Percentiles rank a stretch among this genome's conserved stretches.
These are phyloP conservation scores for Cyprinodon tularosa DNA, from an alignment of 2,113 vertebrate species.

Conservation along the genomic window DNA sequence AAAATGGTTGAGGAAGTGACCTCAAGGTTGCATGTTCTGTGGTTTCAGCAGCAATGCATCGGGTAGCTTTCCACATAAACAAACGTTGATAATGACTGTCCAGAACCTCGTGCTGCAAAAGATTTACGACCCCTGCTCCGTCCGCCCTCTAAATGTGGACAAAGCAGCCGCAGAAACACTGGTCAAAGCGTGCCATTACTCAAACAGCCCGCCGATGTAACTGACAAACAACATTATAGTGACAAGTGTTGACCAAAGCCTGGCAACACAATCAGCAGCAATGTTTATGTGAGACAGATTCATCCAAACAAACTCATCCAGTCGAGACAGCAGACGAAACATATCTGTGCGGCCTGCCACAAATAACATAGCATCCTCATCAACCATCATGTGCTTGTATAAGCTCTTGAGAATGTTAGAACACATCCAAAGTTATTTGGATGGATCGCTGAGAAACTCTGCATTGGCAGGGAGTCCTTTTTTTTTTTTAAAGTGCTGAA, in stretches of 20 bases:
- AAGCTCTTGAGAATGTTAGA: constrained; percentile 56
- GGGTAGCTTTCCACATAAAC: constrained; percentile 49
- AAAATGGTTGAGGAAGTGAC: constrained; percentile 28
- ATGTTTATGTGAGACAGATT: constrained; percentile 61
- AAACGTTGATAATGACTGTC: constrained; percentile 43
- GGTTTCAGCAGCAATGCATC: constrained; percentile 28
- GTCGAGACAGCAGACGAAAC: constrained; percentile 63
- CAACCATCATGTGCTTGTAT: constrained; percentile 37
- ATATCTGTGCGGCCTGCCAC: constrained; percentile 46
- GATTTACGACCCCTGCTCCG: constrained; percentile 38
- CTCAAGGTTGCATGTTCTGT: constrained; percentile 12
- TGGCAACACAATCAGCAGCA: constrained; percentile 53
- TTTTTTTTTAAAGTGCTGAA: constrained; percentile 10
- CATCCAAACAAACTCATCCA: constrained; percentile 59
- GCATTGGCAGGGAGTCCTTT: constrained; percentile 11
- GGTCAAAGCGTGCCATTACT: constrained; percentile 43
- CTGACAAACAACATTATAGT: constrained; percentile 66
- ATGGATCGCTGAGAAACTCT: constrained; percentile 24
- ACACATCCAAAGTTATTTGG: constrained; percentile 42
- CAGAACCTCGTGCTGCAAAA: constrained; percentile 35
- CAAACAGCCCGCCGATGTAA: constrained; percentile 55
- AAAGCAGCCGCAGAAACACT: constrained; percentile 35
- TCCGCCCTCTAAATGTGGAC: constrained; percentile 41
- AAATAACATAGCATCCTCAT: constrained; percentile 54
- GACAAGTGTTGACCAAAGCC: constrained; percentile 53